Base-by-base conservation (phyloP, 1,140 invertebrate genomes). In the Tribolium madens region DNA sequence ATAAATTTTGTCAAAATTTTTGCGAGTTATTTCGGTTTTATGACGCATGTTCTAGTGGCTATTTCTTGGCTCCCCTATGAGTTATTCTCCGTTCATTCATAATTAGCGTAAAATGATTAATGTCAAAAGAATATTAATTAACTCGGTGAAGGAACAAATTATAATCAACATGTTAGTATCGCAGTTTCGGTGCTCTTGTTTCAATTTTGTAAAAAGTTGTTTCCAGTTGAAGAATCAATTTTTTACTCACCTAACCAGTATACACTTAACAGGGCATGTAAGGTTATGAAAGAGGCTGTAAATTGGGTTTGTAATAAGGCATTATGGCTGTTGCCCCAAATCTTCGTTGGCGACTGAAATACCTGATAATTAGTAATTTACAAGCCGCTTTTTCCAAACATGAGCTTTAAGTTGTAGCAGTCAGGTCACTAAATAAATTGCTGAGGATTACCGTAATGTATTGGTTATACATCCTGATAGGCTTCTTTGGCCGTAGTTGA, bases 61-160 rank as follows among this genome's bases (percentile, higher is more conserved):
- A 52, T 52, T 46, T 46, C 42, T 46, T 13, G 42, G 12, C 9
- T 57, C 17, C 9, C 9, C 17, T 6, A 60, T 60, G 53, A 26
- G 53, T 60, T 60, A 60, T 21, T 60, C 26, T 60, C 17, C n/a
- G 18, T 60, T 60, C 53, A 10, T 10, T 7, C 53, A 18, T 60
- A 60, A 60, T 60, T 60, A 60, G 53, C 53, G 53, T 7, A 60
- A 26, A 60, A 17, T 60, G n/a, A 60, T 60, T 60, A 60, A 17
- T 60, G 53, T 60, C 53, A 21, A 60, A 60, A 60, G 53, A 60
- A 60, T 60, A 60, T 60, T 60, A 60, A 60, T 60, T 17, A 60
- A 60, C 3, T 0, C n/a, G 9, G 17, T 26, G 9, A 10, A 60
- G 53, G 21, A 26, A 60, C 53, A 60, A 60, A 60, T 26, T 60